These are phyloP conservation scores for Ochotona curzoniae DNA, from an alignment of 2,113 vertebrate species.

Conservation along the genomic window DNA sequence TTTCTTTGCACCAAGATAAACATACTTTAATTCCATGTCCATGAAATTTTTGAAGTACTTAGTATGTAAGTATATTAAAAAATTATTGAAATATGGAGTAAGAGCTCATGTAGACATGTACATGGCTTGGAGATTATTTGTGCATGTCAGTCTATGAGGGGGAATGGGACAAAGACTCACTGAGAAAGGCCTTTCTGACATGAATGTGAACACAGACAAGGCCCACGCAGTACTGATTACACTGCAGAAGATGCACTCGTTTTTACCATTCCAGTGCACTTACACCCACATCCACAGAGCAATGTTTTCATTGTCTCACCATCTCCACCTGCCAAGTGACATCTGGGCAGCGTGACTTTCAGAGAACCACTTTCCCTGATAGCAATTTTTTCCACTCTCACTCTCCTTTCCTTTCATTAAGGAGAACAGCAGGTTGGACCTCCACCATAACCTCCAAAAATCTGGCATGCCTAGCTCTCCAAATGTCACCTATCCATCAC, in stretches of 20 bases:
- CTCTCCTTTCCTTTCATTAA: constrained; percentile 62
- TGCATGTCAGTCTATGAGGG: neutral
- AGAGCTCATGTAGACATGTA: neutral
- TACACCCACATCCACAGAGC: constrained; percentile 40
- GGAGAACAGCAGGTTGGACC: constrained; percentile 73
- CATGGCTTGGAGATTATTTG: neutral
- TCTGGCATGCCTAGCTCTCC: constrained; percentile 61
- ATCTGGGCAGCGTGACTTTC: constrained; percentile 61
- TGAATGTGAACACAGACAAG: neutral
- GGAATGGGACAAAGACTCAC: neutral
- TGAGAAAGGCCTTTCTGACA: neutral
- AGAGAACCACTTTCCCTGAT: constrained; percentile 29
- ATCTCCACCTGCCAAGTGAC: constrained; percentile 70
- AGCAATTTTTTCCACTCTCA: constrained; percentile 32
- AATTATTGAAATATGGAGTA: neutral
- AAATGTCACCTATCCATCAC: constrained; percentile 73
- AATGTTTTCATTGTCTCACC: constrained; percentile 37
- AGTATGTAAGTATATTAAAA: neutral
- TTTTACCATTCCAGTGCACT: constrained; percentile 48
- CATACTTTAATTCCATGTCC: too few relatives aligned
- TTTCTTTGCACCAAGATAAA: too few relatives aligned
- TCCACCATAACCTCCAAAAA: constrained; percentile 71
- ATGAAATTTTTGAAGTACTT: too few relatives aligned
- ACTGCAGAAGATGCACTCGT: neutral
- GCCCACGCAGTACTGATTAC: neutral